These are phyloP conservation scores for Diorhabda sublineata DNA, from an alignment of 1,140 invertebrate species.

Conservation along the genomic window DNA sequence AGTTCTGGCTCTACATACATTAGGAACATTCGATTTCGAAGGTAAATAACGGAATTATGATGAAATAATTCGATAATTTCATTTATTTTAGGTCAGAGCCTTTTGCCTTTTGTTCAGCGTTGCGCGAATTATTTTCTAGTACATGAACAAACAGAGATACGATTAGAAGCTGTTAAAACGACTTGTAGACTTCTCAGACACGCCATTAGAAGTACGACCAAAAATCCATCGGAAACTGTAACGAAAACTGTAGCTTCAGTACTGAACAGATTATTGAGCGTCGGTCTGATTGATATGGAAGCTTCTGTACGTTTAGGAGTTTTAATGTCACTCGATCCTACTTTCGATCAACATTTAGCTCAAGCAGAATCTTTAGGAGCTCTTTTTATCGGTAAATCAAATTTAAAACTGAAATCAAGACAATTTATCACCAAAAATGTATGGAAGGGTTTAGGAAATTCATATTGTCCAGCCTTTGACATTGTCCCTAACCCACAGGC, in stretches of 20 bases:
- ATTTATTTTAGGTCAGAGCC: conserved; percentile 64
- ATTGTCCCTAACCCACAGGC: too few relatives aligned
- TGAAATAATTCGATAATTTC: neutral
- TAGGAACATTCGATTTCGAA: conserved; percentile 96
- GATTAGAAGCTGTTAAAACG: conserved; percentile 91
- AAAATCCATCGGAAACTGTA: conserved; percentile 69
- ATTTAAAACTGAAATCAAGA: too few relatives aligned
- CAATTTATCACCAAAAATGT: too few relatives aligned
- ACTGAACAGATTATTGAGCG: conserved; percentile 82
- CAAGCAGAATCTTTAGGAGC: conserved; percentile 93
- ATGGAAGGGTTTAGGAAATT: too few relatives aligned
- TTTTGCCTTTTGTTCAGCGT: conserved; percentile 87
- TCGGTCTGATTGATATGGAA: conserved; percentile 95
- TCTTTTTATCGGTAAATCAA: conserved; percentile 68
- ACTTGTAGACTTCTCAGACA: conserved; percentile 80
- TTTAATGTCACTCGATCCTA: conserved; percentile 85
- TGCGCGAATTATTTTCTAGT: conserved; percentile 92
- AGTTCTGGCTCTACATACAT: conserved; percentile 87
- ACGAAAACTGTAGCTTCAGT: conserved; percentile 86
- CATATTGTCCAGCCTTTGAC: too few relatives aligned
- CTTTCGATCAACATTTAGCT: conserved; percentile 91
- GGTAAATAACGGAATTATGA: neutral
- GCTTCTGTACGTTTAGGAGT: conserved; percentile 92
- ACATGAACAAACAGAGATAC: conserved; percentile 84
- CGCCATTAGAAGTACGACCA: conserved; percentile 62